Percentiles rank a stretch among this genome's conserved stretches.
phyloP scores from a whole-genome alignment of 2,888 invertebrate species.

The Megamerina dolium region DNA sequence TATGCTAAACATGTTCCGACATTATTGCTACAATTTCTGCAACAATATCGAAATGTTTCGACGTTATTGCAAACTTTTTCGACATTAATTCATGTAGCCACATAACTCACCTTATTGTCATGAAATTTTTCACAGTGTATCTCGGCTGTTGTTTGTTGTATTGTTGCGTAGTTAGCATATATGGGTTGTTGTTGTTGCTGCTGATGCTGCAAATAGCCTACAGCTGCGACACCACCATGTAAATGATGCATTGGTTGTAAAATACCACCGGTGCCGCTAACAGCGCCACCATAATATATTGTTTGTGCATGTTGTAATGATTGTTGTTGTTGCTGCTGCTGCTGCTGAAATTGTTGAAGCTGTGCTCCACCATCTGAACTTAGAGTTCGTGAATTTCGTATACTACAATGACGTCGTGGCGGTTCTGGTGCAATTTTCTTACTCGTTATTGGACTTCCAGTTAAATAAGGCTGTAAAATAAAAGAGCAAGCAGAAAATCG shows the following conservation, averaged over 20 bases:
- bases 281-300: constrained; percentile 25
- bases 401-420: constrained; percentile 64
- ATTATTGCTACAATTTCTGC: too few relatives aligned
- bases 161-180: constrained; percentile 49
- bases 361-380: constrained; percentile 26
- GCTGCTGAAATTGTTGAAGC: constrained; percentile 22
- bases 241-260: constrained; percentile 6
- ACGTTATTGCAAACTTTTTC: too few relatives aligned
- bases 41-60: too few relatives aligned
- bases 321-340: constrained; percentile 21
- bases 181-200: constrained; percentile 42
- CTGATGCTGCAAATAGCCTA: constrained; percentile 27
- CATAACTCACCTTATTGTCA: constrained; percentile 44
- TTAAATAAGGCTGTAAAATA: constrained; percentile 51
- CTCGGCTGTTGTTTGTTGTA: constrained; percentile 58
- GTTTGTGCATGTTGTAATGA: constrained; percentile 23
- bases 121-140: constrained; percentile 52
- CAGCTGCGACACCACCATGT: constrained; percentile 20
- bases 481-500: not conserved
- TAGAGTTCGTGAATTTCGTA: constrained; percentile 43
- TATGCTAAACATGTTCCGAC: too few relatives aligned
- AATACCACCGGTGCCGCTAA: constrained; percentile 6
- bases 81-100: too few relatives aligned
- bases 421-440: constrained; percentile 78
- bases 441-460: constrained; percentile 66